These are phyloP conservation scores for Willowsia nigromaculata DNA, from an alignment of 2,888 invertebrate species.

Conservation along the genomic window DNA sequence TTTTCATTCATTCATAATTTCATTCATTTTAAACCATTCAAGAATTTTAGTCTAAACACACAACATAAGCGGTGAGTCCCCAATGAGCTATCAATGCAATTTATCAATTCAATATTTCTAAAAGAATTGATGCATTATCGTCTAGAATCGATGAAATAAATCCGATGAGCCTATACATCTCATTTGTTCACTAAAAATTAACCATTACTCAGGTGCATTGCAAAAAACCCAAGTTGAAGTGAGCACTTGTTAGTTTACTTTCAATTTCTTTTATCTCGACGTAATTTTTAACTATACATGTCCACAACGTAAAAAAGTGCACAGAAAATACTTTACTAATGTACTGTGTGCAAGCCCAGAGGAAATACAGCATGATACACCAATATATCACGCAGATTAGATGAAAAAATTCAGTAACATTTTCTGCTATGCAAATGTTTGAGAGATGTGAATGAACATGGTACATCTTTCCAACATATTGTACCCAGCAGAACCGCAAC, in stretches of 20 bases:
- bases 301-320: neutral
- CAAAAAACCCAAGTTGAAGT: neutral
- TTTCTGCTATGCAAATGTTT: neutral
- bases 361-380: slow-evolving; percentile 1
- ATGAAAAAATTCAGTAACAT: neutral
- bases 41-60: too few relatives aligned
- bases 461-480: neutral
- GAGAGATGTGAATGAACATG: neutral
- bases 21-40: neutral
- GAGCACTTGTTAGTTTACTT: too few relatives aligned
- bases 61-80: too few relatives aligned
- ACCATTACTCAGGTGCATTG: neutral
- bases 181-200: neutral
- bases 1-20: slow-evolving; percentile 3
- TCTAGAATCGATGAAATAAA: neutral
- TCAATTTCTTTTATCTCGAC: too few relatives aligned
- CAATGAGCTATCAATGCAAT: too few relatives aligned
- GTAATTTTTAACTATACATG: too few relatives aligned
- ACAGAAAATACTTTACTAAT: neutral
- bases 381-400: slow-evolving; percentile 11
- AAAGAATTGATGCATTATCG: neutral
- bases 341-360: neutral
- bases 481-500: neutral
- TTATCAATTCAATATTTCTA: too few relatives aligned
- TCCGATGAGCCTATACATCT: neutral